Base-by-base conservation (phyloP, 2,113 vertebrate genomes). In the Scolopax mira region DNA sequence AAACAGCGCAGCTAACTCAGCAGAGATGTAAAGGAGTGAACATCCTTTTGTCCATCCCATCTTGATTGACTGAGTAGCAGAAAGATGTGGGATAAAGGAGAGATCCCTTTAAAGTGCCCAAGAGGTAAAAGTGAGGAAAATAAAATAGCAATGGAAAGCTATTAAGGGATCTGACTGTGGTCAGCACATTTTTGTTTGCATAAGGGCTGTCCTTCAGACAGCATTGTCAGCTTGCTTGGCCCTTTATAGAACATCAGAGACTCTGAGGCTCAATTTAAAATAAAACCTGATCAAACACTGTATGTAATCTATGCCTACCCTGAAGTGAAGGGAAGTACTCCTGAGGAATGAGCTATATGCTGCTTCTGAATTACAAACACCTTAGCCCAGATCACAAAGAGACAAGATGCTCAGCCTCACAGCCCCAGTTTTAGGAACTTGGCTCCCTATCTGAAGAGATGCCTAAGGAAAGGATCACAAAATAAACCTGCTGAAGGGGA, bases 201-300 rank as follows among this genome's bases (percentile, higher is more conserved):
- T 94, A 92, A 92, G 58, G 65, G 39, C 77, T 85, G 96, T 93
- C 94, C 94, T 97, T 97, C 94, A 93, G 86, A 95, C 77, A 75
- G 73, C 65, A 79, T 72, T 3, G 0, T 92, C 94, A 92, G 73
- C 1, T 1, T 58, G 77, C 84, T 84, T 84, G 73, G 80, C 79
- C 84, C 93, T 93, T 94, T 92, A 96, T 75, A 75, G 89, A 95
- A 85, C 73, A 79, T 91, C 95, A 96, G 89, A 94, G 95, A 93
- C 86, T 92, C 73, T 0, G 1, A 94, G 93, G 91, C 93, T 93
- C 93, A 84, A 90, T 92, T 96, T 94, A 93, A 95, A 95, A 96
- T 88, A 96, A 96, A 96, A 94, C 89, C 65, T 92, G 96, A 96
- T 96, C 94, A 96, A 96, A 96, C 91, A 94, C 73, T 84, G 27